These are phyloP conservation scores for Anguilla japonica DNA, from an alignment of 2,113 vertebrate species.

Conservation along the genomic window DNA sequence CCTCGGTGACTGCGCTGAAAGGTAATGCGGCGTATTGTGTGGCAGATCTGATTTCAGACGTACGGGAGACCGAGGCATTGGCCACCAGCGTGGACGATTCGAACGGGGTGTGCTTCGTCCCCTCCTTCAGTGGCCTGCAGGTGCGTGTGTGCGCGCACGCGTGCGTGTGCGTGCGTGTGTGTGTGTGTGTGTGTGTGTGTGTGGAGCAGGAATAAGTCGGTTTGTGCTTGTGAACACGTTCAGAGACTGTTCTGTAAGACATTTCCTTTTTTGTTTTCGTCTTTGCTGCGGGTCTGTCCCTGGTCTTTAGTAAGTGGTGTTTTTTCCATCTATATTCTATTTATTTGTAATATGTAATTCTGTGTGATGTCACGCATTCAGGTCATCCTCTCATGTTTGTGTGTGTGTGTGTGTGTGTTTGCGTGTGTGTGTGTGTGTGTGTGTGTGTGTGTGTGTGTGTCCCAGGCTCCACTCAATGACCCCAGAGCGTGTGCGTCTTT, in stretches of 20 bases:
- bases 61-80: conserved; percentile 82
- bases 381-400: neutral
- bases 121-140: conserved; percentile 90
- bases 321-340: conserved; percentile 37
- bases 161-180: neutral
- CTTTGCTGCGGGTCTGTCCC: conserved; percentile 67
- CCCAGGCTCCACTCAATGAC: conserved; percentile 84
- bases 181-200: neutral
- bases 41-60: conserved; percentile 85
- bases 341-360: conserved; percentile 36
- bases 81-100: conserved; percentile 80
- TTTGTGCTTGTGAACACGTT: neutral
- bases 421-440: neutral
- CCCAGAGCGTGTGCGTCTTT: conserved; percentile 86
- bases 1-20: no score
- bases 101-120: conserved; percentile 92
- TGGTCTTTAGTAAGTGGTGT: conserved; percentile 73
- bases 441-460: conserved; percentile 18
- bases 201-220: neutral
- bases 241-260: conserved; percentile 36
- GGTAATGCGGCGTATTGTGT: conserved; percentile 13
- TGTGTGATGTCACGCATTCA: neutral
- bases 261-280: conserved; percentile 54
- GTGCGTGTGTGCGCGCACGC: conserved; percentile 58
- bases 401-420: conserved; percentile 4